These are phyloP conservation scores for Epinephelus moara DNA, from an alignment of 2,113 vertebrate species.

Conservation along the genomic window DNA sequence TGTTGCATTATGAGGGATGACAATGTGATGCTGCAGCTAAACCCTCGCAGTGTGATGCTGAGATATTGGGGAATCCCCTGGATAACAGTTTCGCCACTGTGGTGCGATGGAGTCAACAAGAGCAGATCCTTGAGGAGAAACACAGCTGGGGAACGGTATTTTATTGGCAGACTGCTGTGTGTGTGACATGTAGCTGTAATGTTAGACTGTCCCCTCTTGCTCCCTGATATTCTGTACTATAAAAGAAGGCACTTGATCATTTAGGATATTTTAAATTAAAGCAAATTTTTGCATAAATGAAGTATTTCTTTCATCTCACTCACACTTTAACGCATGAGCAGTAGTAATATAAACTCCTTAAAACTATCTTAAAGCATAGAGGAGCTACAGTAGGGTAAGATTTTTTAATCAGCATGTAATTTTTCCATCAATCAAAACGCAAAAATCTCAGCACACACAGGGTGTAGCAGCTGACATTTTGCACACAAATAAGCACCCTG, in stretches of 20 bases:
- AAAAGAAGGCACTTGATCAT: slow-evolving; percentile 8
- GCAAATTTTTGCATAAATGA: slow-evolving; percentile 20
- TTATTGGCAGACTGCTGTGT: background rate
- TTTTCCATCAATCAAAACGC: slow-evolving; percentile 34
- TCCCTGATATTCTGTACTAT: slow-evolving; percentile 18
- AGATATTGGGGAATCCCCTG: slow-evolving; percentile 38
- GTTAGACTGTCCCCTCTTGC: background rate
- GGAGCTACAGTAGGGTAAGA: background rate
- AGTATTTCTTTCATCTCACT: slow-evolving; percentile 4
- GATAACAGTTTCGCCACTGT: slow-evolving; percentile 11
- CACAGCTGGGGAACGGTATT: background rate
- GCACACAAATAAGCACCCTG: slow-evolving; percentile 35
- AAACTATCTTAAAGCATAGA: slow-evolving; percentile 3
- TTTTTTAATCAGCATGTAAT: slow-evolving; percentile 23
- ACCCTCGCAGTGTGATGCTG: slow-evolving; percentile 9
- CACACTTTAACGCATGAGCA: background rate
- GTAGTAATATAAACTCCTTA: slow-evolving; percentile 8
- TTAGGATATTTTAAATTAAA: slow-evolving; percentile 26
- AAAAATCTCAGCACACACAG: slow-evolving; percentile 23
- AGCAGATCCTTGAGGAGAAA: slow-evolving; percentile 16
- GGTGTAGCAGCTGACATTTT: slow-evolving; percentile 26
- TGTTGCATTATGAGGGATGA: slow-evolving; percentile 40
- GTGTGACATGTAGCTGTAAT: background rate
- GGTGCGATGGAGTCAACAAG: slow-evolving; percentile 31
- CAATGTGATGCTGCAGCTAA: slow-evolving; percentile 33